These are phyloP conservation scores for Helicorthomorpha holstii DNA, from an alignment of 1,140 invertebrate genomes.

Conservation along the genomic window DNA sequence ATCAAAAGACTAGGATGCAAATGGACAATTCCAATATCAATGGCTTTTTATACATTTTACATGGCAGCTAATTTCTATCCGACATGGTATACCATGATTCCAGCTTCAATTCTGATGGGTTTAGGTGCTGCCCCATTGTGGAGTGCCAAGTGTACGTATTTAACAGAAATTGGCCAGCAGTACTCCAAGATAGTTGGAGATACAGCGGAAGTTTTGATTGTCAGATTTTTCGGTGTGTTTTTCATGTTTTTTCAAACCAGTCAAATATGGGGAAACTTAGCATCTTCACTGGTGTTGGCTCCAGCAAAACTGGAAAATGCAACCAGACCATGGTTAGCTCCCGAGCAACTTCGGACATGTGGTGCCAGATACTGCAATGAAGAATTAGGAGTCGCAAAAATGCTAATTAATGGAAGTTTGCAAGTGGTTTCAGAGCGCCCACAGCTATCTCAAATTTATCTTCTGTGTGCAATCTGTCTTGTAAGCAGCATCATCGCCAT, in stretches of 20 bases:
- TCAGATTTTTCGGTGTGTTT: constrained; percentile 94
- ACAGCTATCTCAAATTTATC: constrained; percentile 47
- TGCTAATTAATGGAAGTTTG: constrained; percentile 10
- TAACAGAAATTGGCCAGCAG: constrained; percentile 25
- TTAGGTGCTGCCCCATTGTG: constrained; percentile 32
- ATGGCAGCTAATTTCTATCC: constrained; percentile 86
- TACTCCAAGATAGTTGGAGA: background rate
- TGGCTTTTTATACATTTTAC: constrained; percentile 83
- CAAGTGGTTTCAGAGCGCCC: constrained; percentile 7
- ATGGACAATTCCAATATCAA: constrained; percentile 79
- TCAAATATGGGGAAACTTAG: constrained; percentile 87
- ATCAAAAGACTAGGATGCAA: constrained; percentile 83
- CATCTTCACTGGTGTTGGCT: constrained; percentile 58
- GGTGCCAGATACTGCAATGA: constrained; percentile 59
- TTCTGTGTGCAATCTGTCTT: constrained; percentile 74
- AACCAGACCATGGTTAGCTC: background rate
- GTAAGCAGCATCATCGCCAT: constrained; percentile 67
- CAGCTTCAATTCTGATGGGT: constrained; percentile 60
- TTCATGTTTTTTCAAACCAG: constrained; percentile 92
- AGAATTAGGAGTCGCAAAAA: constrained; percentile 12
- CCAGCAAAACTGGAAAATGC: too few species aligned
- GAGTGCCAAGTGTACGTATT: constrained; percentile 33
- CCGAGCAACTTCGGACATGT: constrained; percentile 27
- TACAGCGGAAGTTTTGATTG: constrained; percentile 58
- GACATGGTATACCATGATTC: constrained; percentile 74